Base-by-base conservation (phyloP, 2,888 invertebrate genomes). In the Hylaea fasciaria region DNA sequence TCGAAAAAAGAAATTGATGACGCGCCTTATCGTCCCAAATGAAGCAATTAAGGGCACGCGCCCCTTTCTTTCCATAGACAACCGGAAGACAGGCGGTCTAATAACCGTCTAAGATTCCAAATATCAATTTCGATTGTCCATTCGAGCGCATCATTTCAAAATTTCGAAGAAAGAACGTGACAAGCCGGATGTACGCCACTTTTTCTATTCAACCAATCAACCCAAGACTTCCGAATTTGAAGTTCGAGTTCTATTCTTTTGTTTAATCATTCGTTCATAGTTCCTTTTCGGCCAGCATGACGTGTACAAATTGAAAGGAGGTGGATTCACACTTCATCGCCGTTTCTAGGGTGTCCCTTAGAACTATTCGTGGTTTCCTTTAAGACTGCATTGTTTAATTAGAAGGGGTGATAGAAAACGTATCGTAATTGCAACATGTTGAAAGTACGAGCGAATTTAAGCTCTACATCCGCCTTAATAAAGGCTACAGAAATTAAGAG, bases 1-100 rank as follows among this genome's bases (percentile, higher is more conserved):
- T 39, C 13, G 47, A 55, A 65, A 76, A 77, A 75, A 74, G 74
- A 72, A 72, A 75, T 72, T 75, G 76, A 80, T 74, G 74, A 83
- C 80, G 76, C 80, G 76, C 80, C 84, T 87, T 87, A 86, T 83
- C 74, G 80, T 70, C 76, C 80, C 86, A 89, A 92, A 92, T 91
- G 89, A 92, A 92, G 91, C 87, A 90, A 91, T 91, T 91, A 91
- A 73, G 73, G 76, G 82, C 89, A 89, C 90, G 89, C 89, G 87
- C 84, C 89, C 84, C 81, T 50, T 50, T 55, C 60, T 52, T 84
- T 81, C 68, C 79, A 77, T 74, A 69, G 67, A 71, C 69, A 66
- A 84, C 88, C 87, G 90, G 90, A 91, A 87, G 91, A 88, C 91
- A 89, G 82, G 83, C 87, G 88, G 79, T 87, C 84, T 90, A 91